Evolutionary conservation across 2,113 vertebrate genomes (phyloP).

Genomic region (Thermophis baileyi): DNA sequence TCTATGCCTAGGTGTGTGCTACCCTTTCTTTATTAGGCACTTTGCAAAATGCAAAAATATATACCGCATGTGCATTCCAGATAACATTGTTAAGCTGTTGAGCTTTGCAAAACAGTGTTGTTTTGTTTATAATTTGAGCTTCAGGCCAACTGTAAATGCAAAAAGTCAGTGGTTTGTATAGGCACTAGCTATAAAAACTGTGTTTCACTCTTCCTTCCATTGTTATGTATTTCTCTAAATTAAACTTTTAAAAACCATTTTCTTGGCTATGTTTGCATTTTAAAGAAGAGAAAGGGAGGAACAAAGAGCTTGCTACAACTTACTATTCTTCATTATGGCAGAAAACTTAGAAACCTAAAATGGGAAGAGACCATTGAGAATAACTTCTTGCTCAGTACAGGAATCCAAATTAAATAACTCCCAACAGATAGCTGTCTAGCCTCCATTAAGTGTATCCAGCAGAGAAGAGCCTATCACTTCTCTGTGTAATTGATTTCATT

Average conservation of each 20-base stretch:
- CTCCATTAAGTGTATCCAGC: neutral
- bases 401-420: neutral
- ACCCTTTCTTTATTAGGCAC: neutral
- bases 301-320: neutral
- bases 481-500: neutral
- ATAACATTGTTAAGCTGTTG: neutral
- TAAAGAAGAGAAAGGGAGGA: neutral
- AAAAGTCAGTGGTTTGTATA: neutral
- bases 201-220: neutral
- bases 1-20: neutral
- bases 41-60: neutral
- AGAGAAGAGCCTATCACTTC: neutral
- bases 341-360: neutral
- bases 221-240: neutral
- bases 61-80: neutral
- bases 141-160: neutral
- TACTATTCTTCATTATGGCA: neutral
- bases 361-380: neutral
- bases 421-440: neutral
- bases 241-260: neutral
- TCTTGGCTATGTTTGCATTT: neutral
- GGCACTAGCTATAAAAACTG: neutral
- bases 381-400: neutral
- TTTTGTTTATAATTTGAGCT: neutral
- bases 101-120: neutral